A percentile compares a stretch with the other conserved stretches of the same genome.
phyloP scores from a whole-genome alignment of 2,888 invertebrate genomes.

The Ectobius pallidus region DNA sequence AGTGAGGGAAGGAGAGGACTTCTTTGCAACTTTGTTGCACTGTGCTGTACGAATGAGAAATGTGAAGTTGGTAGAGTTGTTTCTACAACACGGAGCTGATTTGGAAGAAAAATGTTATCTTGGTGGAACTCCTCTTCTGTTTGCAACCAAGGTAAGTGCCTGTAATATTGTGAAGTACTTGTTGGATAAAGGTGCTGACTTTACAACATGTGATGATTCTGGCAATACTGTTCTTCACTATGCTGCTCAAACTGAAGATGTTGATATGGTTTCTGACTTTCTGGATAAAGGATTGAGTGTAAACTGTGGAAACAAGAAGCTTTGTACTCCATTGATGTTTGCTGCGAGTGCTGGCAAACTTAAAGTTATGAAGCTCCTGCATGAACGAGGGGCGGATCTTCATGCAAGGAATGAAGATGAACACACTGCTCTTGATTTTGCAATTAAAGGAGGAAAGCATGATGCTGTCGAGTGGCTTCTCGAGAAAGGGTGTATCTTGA shows the following conservation, averaged over 20 bases:
- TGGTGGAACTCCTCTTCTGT: background rate
- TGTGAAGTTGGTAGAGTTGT: background rate
- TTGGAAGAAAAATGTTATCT: too few relatives aligned
- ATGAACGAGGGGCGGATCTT: background rate
- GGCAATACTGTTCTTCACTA: background rate
- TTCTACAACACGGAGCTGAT: too few relatives aligned
- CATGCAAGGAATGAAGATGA: background rate
- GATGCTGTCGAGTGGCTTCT: too few relatives aligned
- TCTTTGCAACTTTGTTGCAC: background rate
- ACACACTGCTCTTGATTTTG: background rate
- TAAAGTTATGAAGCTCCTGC: background rate
- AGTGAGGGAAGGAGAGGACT: background rate
- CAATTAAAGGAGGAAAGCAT: background rate
- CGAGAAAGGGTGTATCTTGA: too few relatives aligned
- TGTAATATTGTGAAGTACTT: background rate
- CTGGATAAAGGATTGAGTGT: background rate
- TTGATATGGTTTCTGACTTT: background rate
- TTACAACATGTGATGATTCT: background rate
- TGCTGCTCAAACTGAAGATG: background rate
- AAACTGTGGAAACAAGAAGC: background rate
- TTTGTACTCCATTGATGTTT: background rate
- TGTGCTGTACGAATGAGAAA: background rate
- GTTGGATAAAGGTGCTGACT: background rate
- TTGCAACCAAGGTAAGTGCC: background rate
- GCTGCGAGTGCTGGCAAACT: background rate